Evolutionary conservation across 2,797 vertebrate genomes (phyloP).

Genomic region (Scolopax rusticola): DNA sequence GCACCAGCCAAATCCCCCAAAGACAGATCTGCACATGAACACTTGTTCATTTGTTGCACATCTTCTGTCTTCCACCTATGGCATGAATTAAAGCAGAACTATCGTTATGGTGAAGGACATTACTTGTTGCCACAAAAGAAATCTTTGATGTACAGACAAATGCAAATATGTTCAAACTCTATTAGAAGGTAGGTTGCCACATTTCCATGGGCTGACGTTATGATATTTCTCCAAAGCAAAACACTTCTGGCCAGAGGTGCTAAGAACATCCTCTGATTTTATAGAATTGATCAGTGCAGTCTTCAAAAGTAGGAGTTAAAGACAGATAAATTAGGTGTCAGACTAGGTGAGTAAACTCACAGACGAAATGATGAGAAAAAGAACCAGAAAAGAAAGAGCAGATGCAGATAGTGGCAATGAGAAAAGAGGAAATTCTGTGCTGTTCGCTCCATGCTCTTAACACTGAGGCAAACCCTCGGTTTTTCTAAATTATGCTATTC

Average conservation of each 20-base stretch:
- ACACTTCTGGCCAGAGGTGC: background rate
- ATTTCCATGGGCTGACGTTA: background rate
- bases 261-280: background rate
- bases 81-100: background rate
- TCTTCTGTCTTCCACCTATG: background rate
- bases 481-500: background rate
- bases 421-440: background rate
- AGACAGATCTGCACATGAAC: rapidly evolving
- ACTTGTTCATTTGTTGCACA: background rate
- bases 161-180: background rate
- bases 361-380: background rate
- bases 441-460: background rate
- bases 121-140: background rate
- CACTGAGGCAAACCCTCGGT: background rate
- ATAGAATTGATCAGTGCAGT: background rate
- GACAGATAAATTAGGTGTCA: background rate
- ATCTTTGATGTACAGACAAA: background rate
- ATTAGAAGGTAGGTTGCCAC: background rate
- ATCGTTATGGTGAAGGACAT: background rate
- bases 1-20: background rate
- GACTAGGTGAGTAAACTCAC: background rate
- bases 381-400: background rate
- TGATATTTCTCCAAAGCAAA: background rate
- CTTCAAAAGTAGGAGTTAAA: background rate
- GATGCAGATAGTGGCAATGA: background rate